Evolutionary conservation across 2,113 vertebrate genomes (phyloP), one percentile per base, ranked within the genome.

Genomic region (Lophochroa leadbeateri): DNA sequence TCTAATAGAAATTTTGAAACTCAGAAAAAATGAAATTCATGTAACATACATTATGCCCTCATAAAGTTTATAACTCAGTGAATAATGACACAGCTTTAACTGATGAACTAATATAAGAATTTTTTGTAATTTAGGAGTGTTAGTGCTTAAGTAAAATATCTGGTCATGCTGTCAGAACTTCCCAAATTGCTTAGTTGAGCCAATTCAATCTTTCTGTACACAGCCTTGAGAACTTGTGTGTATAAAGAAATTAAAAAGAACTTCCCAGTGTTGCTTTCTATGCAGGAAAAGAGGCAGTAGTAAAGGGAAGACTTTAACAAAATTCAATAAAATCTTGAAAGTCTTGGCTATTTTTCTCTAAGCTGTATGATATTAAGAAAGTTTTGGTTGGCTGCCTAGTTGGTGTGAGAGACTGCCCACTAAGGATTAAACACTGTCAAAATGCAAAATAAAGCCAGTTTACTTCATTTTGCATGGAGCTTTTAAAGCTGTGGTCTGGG

Each of bases 381-480:
- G 31, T 82, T 95, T 92, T 68, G 50, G 17, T 46, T 80, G 65
- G 35, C 19, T 5, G 1, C 6, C n/a, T 70, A 17, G 27, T 44
- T 67, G 9, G 57, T 57, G 41, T 76, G 28, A 78, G 25, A 46
- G n/a, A 71, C 24, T 80, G 64, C 44, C 65, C 10, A 9, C 53
- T 89, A 72, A 95, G 83, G 57, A 92, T 74, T 89, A 89, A 88
- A 88, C 41, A 81, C 35, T 71, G 29, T 79, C 86, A 72, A 88
- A 52, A 93, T 76, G 24, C 33, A 84, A 97, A 97, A 84, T 78
- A 86, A 92, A 77, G 82, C 44, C 82, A 84, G 37, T 82, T 90
- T 82, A 63, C 50, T 96, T 95, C 71, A 86, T 96, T 97, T 93
- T 58, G 74, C 37, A 68, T 44, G 69, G 91, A 93, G 87, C 58